phyloP scores from a whole-genome alignment of 2,888 invertebrate species.

The Heliconius ethilla region DNA sequence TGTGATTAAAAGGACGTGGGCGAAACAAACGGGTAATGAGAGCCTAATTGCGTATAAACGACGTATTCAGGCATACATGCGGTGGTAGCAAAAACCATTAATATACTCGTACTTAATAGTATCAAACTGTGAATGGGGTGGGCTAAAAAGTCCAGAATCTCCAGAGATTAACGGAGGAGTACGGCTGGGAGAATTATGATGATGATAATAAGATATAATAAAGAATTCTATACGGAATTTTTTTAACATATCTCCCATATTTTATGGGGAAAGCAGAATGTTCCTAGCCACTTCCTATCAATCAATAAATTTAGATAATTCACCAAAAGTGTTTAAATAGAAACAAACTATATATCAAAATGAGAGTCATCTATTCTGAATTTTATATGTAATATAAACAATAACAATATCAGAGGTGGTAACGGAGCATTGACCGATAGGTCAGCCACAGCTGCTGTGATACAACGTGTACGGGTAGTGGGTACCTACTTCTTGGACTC shows the following conservation, averaged over 20 bases:
- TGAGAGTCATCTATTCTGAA: background rate
- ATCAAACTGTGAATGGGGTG: conserved; percentile 47
- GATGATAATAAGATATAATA: no score
- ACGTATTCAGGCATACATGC: conserved; percentile 70
- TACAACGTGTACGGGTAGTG: conserved; percentile 49
- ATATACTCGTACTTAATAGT: conserved; percentile 42
- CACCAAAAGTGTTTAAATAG: background rate
- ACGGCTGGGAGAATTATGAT: conserved; percentile 28
- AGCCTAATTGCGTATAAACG: conserved; percentile 72
- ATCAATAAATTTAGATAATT: no score
- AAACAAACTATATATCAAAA: background rate
- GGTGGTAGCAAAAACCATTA: conserved; percentile 57
- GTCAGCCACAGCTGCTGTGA: conserved; percentile 47
- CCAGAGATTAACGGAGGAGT: conserved; percentile 34
- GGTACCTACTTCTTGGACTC: conserved; percentile 46
- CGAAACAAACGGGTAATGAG: conserved; percentile 67
- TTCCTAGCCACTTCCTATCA: no score
- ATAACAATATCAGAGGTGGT: conserved; percentile 37
- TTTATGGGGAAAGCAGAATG: background rate
- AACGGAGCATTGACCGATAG: conserved; percentile 46
- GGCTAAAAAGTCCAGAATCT: conserved; percentile 39
- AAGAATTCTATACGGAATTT: conserved; percentile 30
- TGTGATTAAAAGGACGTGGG: conserved; percentile 59
- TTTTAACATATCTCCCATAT: background rate
- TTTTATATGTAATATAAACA: conserved; percentile 8